Base-by-base conservation (phyloP, 2,797 vertebrate genomes). In the Gymnocypris eckloni region DNA sequence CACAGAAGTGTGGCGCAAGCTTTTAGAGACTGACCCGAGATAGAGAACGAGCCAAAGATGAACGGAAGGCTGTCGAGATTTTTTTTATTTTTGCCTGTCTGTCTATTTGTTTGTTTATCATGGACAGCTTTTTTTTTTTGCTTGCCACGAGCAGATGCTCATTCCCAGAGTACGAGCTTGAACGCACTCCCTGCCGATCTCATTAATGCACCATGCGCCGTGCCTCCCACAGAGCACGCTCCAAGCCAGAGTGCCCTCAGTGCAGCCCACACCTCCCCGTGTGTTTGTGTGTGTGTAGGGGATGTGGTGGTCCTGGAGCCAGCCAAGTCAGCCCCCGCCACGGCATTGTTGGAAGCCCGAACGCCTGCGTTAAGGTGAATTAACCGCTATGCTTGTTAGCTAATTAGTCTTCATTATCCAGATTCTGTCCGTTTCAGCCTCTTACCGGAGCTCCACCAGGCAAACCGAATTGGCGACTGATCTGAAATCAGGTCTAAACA, bases 351-450 rank as follows among this genome's bases (percentile, higher is more conserved):
- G 94, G 94, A 94, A 94, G 94, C 91, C 92, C 91, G 89, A 91
- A 90, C 89, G 87, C 93, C 93, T 95, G 94, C 91, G 93, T 94
- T 95, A 95, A 95, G 94, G 95, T 93, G 93, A 95, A 95, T 96
- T 96, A 96, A 95, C 94, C 92, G 91, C 93, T 94, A 93, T 87
- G 93, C 94, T 95, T 91, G 92, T 95, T 95, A 95, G 94, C 92
- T 96, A 95, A 96, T 96, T 95, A 95, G 95, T 92, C 94, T 93
- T 92, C 93, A 95, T 95, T 95, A 95, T 93, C 93, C 92, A 89
- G 93, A 94, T 94, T 95, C 94, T 94, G 39, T 95, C 93, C 89
- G 79, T 72, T 93, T 92, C 90, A 92, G 91, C 90, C 89, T 89
- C 88, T 91, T 88, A 85, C 91, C 92, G 91, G 92, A 92, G 52